Conservation (phyloP, 2,888 invertebrate species). For the Spicauda simplicius region DNA sequence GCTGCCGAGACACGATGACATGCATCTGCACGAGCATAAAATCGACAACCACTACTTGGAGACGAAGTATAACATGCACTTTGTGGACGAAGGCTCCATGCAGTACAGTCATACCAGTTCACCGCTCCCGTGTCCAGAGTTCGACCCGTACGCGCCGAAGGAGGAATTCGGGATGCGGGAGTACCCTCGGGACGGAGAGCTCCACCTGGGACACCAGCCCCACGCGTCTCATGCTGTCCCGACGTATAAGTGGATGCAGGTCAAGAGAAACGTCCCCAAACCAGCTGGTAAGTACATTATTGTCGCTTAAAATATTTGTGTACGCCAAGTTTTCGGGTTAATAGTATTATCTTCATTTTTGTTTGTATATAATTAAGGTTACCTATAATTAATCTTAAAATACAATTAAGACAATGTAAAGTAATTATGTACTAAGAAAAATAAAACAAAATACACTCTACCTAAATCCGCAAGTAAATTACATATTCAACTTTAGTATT, state of each 20-base stretch:
- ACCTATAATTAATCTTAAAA: too few relatives aligned
- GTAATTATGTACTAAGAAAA: too few relatives aligned
- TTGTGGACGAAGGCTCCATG: conserved; percentile 73
- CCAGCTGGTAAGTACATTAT: conserved; percentile 89
- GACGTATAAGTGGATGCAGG: conserved; percentile 99
- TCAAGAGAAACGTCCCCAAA: conserved; percentile 98
- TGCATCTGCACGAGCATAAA: conserved; percentile 75
- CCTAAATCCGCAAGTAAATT: too few relatives aligned
- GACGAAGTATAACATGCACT: conserved; percentile 82
- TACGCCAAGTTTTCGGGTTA: too few relatives aligned
- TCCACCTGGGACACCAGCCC: conserved; percentile 69
- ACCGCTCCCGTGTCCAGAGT: conserved; percentile 84
- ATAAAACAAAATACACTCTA: too few relatives aligned
- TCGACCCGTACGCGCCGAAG: conserved; percentile 86
- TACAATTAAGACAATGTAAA: too few relatives aligned
- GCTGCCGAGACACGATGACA: conserved; percentile 80
- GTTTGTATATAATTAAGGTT: too few relatives aligned
- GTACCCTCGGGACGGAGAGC: conserved; percentile 66
- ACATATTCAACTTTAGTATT: too few relatives aligned
- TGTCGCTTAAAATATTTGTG: too few relatives aligned
- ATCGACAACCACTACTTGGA: conserved; percentile 79
- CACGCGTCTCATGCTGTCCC: conserved; percentile 88
- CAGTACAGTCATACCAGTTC: conserved; percentile 72
- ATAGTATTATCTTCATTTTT: too few relatives aligned
- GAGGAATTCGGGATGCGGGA: conserved; percentile 83